Evolutionary conservation across 2,113 vertebrate genomes (phyloP), one percentile per base, ranked within the genome.

Genomic region (Macquaria ambigua): DNA sequence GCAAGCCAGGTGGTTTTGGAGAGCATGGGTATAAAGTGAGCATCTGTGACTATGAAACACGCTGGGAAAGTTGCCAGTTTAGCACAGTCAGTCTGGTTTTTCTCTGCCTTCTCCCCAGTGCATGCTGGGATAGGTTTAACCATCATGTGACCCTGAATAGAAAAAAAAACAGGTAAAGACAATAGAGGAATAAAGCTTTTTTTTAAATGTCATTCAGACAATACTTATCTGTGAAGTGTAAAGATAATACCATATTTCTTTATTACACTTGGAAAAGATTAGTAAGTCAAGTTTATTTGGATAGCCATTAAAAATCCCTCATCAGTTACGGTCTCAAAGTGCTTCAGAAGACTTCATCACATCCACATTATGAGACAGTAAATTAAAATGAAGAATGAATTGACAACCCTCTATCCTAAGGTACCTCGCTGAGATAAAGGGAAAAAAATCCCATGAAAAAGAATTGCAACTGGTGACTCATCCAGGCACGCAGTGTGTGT

Each of bases 321-420:
- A 83, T 81, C 80, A 39, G 52, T 67, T n/a, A 55, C 14, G 25
- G 41, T 25, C 72, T 56, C 20, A 74, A 59, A 74, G 62, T 64
- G 62, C 66, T 83, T 81, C 28, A 43, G 56, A 83, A 31, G 52
- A 74, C 73, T 73, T 68, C 0, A 48, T 71, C 43, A 55, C 28
- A 21, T 25, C 48, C 31, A 67, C 43, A 62, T 68, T 69, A 68
- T 50, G 31, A 82, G 78, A 72, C 39, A 59, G n/a, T 53, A 84
- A 79, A 88, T 82, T 55, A 63, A 55, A 68, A 56, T 79, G 69
- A 89, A 46, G 46, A 64, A 73, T 84, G 59, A 83, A 68, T 61
- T 68, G 64, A 81, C 62, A 71, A 10, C 67, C 28, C n/a, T 75
- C 23, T 64, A 25, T 79, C 58, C 46, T 23, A 18, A 72, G 63